These are phyloP conservation scores for Ammospiza caudacuta DNA, from an alignment of 2,113 vertebrate species.

Conservation along the genomic window DNA sequence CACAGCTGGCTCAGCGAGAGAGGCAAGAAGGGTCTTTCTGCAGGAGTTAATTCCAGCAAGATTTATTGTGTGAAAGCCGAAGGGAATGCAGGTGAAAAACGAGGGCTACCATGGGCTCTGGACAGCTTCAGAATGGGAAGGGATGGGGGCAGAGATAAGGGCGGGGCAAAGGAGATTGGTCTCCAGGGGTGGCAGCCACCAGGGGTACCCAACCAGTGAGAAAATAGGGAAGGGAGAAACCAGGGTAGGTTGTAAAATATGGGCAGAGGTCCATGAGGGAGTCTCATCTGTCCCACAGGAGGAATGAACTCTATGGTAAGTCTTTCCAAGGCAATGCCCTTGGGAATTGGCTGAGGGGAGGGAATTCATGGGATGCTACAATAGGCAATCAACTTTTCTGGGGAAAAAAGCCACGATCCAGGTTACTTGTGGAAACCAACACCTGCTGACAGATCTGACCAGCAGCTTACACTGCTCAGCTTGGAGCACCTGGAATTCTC, in stretches of 20 bases:
- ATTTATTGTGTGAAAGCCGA: background rate
- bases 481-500: background rate
- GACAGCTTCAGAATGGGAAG: background rate
- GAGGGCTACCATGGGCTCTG: background rate
- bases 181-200: background rate
- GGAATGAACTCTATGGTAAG: background rate
- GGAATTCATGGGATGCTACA: background rate
- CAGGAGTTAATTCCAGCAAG: background rate
- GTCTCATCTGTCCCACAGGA: background rate
- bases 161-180: background rate
- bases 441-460: background rate
- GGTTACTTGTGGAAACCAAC: background rate
- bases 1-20: background rate
- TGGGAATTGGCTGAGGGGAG: background rate
- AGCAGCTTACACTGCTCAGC: background rate
- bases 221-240: background rate
- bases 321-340: background rate
- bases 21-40: background rate
- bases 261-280: background rate
- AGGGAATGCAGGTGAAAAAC: background rate
- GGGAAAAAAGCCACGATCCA: background rate
- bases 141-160: background rate
- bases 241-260: background rate
- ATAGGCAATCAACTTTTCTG: slow-evolving; percentile 92
- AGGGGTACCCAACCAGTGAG: background rate